Base-by-base conservation (phyloP, 2,888 invertebrate genomes). In the Cenopis cana region DNA sequence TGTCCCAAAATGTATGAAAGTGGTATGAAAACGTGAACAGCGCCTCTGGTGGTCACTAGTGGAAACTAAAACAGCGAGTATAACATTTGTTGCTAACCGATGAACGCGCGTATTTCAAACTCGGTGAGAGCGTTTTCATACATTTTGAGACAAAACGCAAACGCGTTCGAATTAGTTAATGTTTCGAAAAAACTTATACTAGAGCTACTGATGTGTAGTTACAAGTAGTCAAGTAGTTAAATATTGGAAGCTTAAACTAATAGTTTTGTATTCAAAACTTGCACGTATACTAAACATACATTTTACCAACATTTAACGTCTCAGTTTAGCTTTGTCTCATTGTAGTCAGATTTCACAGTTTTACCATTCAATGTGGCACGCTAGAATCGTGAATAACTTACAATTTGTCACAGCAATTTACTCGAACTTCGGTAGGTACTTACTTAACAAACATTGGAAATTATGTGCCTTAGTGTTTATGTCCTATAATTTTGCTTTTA, bases 321-420 rank as follows among this genome's bases (percentile, higher is more conserved):
- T 55, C n/a, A 29, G 29, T 29, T 29, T 11, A n/a, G 6, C n/a
- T n/a, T 55, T 55, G 9, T 29, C 8, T 55, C 55, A 20, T 55
- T 55, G 55, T 29, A 29, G 20, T 9, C 29, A 29, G 9, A 14
- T 55, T 55, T 29, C 55, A 55, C 55, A n/a, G 46, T 14, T 29
- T 11, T 14, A 12, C 11, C 20, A 54, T 55, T 55, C 55, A 55
- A 33, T 33, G 8, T n/a, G 8, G 12, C n/a, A 14, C 12, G 20
- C 11, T 54, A 54, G 52, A 20, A 52, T 55, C 29, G 8, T 55
- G 29, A 24, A 55, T 55, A n/a, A 29, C 29, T 55, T 55, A 29
- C 14, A n/a, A 55, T 55, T 55, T 8, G 55, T 29, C 29, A 29
- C 29, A 29, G 29, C 24, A 2, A 6, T 33, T 20, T 29, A 29